Base-by-base conservation (phyloP, 2,113 vertebrate species). In the Esox niger region DNA sequence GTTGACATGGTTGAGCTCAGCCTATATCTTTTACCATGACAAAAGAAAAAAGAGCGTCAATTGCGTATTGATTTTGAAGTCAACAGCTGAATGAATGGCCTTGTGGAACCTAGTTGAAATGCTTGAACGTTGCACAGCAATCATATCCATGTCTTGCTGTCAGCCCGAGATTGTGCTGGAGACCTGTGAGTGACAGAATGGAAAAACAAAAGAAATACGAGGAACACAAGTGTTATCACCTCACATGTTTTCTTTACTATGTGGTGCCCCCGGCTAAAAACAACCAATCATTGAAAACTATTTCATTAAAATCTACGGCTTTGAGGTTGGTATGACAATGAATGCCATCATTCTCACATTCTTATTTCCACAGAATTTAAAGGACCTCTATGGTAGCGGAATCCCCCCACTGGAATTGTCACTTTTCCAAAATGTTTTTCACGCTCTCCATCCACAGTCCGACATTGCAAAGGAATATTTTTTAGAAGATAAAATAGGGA, bases 1-100 rank as follows among this genome's bases (percentile, higher is more conserved):
- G 63, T 64, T 31, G 58, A 59, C 23, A 66, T 68, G 70, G 68
- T 68, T 29, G 49, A 52, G 55, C 30, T 30, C 26, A 49, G 47
- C 68, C 67, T 67, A 29, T 17, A 1, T 59, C 71, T 69, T 49
- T 29, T 74, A 73, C 71, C 68, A 64, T 43, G 66, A 78, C 32
- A 56, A 77, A 69, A 27, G 25, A 33, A 72, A 76, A 33, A 32
- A n/a, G n/a, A 5, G 32, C 49, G 27, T 61, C 23, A 61, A 57
- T 60, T 77, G 71, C 64, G 66, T 65, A 86, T 71, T 73, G 85
- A 85, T 88, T 81, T 54, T 84, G 2, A 25, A 75, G 68, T 79
- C 76, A 76, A 29, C 62, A 6, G 57, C 25, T 69, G 30, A 73
- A 77, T 71, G 64, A 77, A 35, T 46, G 66, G 58, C 64, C 73